phyloP scores from a whole-genome alignment of 2,888 invertebrate species.

The Abscondita cerata region DNA sequence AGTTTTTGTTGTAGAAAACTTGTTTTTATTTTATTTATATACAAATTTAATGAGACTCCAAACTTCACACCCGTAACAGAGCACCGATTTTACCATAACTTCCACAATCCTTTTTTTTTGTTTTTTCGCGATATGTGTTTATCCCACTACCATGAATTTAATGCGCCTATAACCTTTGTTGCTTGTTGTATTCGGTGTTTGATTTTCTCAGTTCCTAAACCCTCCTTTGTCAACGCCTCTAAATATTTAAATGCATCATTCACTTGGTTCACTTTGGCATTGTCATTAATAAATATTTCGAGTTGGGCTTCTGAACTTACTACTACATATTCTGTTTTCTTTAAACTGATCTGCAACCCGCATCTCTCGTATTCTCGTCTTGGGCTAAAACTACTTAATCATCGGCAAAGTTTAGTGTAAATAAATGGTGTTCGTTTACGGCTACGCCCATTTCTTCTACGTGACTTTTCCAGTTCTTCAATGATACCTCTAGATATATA shows the following conservation, averaged over 20 bases:
- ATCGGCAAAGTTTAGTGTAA: neutral
- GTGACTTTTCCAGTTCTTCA: neutral
- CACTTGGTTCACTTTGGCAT: neutral
- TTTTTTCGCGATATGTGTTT: neutral
- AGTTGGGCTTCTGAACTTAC: too few species aligned
- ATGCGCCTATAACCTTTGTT: neutral
- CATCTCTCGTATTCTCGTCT: neutral
- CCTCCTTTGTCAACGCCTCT: neutral
- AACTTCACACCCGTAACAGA: constrained; percentile 2
- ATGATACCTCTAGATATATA: too few species aligned
- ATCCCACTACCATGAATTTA: neutral
- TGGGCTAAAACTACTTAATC: neutral
- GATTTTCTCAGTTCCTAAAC: neutral
- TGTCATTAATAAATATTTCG: neutral
- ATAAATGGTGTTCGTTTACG: neutral
- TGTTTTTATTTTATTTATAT: too few species aligned
- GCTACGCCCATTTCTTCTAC: neutral
- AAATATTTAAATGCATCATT: constrained; percentile 5
- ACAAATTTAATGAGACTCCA: too few species aligned
- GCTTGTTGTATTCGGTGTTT: neutral
- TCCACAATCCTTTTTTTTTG: neutral
- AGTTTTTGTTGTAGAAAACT: too few species aligned
- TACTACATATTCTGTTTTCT: too few species aligned
- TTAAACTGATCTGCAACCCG: neutral
- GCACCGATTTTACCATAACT: constrained; percentile 1